Percentiles rank a stretch among this genome's conserved stretches.
These are phyloP conservation scores for Leiothrix lutea DNA, from an alignment of 2,113 vertebrate genomes.

Conservation along the genomic window DNA sequence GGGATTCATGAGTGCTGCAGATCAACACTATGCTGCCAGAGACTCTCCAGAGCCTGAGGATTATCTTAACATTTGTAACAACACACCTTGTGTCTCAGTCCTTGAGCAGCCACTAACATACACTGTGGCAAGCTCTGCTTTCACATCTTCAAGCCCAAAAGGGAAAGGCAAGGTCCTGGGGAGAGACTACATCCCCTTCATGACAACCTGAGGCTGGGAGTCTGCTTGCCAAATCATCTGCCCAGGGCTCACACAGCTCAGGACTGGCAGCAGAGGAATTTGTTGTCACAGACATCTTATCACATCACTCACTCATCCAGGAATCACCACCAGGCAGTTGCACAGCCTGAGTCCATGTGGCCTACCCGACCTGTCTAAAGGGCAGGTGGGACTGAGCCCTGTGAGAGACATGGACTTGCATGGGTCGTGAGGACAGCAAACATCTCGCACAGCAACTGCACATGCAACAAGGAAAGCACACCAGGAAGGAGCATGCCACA, in stretches of 20 bases:
- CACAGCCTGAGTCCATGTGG: background rate
- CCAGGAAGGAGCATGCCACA: background rate
- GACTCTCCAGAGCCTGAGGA: background rate
- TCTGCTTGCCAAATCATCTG: background rate
- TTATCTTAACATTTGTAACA: background rate
- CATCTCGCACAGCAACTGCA: background rate
- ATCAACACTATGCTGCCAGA: background rate
- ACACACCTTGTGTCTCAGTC: background rate
- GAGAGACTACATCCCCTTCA: background rate
- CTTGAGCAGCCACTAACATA: background rate
- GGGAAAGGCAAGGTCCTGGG: background rate
- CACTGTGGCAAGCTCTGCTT: background rate
- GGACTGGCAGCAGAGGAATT: background rate
- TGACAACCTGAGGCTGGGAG: background rate
- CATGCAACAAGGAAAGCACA: background rate
- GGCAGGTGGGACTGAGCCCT: background rate
- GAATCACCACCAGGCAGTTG: background rate
- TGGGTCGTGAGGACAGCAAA: background rate
- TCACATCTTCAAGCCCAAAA: background rate
- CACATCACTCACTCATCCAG: background rate
- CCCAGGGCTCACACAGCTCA: background rate
- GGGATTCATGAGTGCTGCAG: background rate
- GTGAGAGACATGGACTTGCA: rapidly evolving
- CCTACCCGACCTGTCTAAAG: rapidly evolving
- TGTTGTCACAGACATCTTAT: rapidly evolving